Conservation (phyloP, 2,888 invertebrate species). For the Thymelicus acteon region DNA sequence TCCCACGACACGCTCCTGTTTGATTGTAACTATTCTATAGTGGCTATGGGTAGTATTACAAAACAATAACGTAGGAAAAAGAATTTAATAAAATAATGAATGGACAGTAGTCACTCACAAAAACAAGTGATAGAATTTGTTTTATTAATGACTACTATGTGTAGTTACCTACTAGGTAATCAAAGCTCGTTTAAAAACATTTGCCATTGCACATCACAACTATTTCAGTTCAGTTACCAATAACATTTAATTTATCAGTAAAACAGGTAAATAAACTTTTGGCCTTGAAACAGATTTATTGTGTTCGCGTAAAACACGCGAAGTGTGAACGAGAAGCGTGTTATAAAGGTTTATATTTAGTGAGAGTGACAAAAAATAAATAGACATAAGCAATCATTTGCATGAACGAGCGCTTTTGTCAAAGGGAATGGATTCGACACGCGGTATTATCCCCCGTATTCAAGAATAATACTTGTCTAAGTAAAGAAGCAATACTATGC, state of each 20-base stretch:
- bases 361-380: slow-evolving; percentile 19
- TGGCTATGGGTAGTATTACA: no score
- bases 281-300: slow-evolving; percentile 27
- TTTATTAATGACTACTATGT: no score
- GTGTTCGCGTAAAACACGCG: slow-evolving; percentile 20
- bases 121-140: no score
- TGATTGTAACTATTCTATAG: no score
- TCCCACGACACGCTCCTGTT: slow-evolving; percentile 39
- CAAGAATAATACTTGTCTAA: no score
- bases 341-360: slow-evolving; percentile 32
- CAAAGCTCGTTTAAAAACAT: not conserved
- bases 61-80: no score
- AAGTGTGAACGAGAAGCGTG: slow-evolving; percentile 17
- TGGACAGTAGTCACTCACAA: no score
- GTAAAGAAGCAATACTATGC: no score
- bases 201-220: slow-evolving; percentile 1
- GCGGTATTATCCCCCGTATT: no score
- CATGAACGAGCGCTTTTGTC: slow-evolving; percentile 28
- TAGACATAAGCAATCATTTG: slow-evolving; percentile 30
- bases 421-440: slow-evolving; percentile 31
- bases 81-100: no score
- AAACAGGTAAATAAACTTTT: slow-evolving; percentile 16
- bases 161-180: no score
- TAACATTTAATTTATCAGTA: slow-evolving; percentile 2
- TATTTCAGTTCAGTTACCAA: not conserved